Evolutionary conservation across 2,797 vertebrate species (phyloP).

Genomic region (Anas capensis): DNA sequence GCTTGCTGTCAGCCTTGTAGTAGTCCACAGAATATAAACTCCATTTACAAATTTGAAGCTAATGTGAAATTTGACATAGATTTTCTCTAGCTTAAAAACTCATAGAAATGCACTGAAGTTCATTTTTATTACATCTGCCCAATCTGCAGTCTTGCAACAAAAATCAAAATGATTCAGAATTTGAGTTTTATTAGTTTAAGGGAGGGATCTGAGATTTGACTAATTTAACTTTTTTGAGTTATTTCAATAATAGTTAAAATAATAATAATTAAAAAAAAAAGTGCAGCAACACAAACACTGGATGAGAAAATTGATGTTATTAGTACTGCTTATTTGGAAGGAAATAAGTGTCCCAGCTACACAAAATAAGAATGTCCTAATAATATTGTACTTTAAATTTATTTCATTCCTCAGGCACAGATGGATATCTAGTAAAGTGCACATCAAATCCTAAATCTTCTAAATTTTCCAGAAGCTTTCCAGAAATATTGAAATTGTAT

Average conservation of each 20-base stretch:
- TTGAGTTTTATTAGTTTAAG: background rate
- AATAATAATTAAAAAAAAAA: background rate
- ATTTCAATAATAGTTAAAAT: background rate
- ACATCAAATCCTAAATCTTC: too few relatives aligned
- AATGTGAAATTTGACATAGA: background rate
- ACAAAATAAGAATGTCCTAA: background rate
- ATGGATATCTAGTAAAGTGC: too few relatives aligned
- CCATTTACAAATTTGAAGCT: background rate
- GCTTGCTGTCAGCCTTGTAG: background rate
- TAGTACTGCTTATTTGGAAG: background rate
- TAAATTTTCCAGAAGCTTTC: too few relatives aligned
- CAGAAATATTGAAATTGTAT: too few relatives aligned
- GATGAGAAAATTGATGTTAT: background rate
- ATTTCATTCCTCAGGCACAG: too few relatives aligned
- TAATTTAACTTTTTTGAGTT: background rate
- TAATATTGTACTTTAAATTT: too few relatives aligned
- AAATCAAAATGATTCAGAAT: background rate
- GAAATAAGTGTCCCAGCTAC: background rate
- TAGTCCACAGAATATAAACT: background rate
- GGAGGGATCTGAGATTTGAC: background rate
- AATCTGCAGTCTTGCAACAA: background rate
- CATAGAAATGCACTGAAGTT: background rate
- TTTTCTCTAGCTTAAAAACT: background rate
- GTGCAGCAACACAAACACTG: background rate
- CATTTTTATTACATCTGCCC: background rate